A percentile compares a stretch with the other conserved stretches of the same genome.
phyloP scores from a whole-genome alignment of 2,797 vertebrate genomes.

The Cichlasoma orientale region DNA sequence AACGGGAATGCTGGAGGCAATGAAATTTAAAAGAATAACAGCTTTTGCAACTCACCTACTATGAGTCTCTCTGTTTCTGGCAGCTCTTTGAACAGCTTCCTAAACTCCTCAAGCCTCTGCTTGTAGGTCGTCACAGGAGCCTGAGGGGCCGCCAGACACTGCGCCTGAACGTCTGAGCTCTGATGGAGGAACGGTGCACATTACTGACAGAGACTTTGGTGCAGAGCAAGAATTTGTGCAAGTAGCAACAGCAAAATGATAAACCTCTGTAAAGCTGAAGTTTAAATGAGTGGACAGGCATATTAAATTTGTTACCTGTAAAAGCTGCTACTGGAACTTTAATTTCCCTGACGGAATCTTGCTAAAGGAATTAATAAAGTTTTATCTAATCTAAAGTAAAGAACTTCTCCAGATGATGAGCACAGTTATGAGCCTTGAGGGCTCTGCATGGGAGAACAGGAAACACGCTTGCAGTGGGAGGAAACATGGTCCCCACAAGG shows the following conservation, averaged over 20 bases:
- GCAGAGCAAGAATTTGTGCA: neutral
- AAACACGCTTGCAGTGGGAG: neutral
- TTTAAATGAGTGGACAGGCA: neutral
- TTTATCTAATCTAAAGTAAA: neutral
- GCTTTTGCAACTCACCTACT: conserved; percentile 82
- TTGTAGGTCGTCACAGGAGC: conserved; percentile 87
- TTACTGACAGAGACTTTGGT: neutral
- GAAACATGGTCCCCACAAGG: neutral
- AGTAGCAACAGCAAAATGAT: neutral
- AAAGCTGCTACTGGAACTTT: no score
- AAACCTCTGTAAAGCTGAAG: neutral
- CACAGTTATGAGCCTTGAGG: neutral
- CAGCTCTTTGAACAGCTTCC: conserved; percentile 88
- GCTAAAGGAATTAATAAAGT: no score
- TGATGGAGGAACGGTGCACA: conserved; percentile 27
- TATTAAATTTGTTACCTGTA: no score
- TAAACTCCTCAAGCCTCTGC: conserved; percentile 91
- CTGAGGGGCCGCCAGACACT: conserved; percentile 74
- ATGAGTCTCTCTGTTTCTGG: conserved; percentile 88
- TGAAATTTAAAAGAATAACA: neutral
- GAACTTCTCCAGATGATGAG: conserved; percentile 21
- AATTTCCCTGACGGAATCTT: no score
- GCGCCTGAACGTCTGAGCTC: conserved; percentile 61
- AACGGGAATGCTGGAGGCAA: neutral
- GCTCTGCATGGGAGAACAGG: neutral